Base-by-base conservation (phyloP, 2,113 vertebrate genomes). In the Oryzias javanicus region DNA sequence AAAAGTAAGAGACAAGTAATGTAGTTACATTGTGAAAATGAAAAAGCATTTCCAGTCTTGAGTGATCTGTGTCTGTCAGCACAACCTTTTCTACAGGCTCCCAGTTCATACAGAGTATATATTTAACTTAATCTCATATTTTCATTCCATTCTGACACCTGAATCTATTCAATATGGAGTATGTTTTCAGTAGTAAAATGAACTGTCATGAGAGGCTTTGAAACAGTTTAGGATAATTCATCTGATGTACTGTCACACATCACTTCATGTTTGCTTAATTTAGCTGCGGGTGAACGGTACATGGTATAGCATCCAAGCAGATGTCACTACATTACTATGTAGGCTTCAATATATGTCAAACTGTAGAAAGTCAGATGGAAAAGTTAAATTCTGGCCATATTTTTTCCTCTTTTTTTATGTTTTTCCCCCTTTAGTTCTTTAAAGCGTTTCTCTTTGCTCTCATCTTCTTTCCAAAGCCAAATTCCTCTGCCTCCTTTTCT, bases 41-140 rank as follows among this genome's bases (percentile, higher is more conserved):
- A n/a, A n/a, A n/a, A n/a, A n/a, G n/a, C n/a, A n/a, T n/a, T n/a
- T n/a, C n/a, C n/a, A n/a, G n/a, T n/a, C n/a, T n/a, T n/a, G n/a
- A n/a, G n/a, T n/a, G n/a, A 66, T 68, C 17, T 25, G 55, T 70
- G 61, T 82, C 66, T 77, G 67, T 76, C 76, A 80, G 60, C 66
- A 60, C 51, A 67, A 65, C 49, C 51, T 70, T 78, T 79, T 64
- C 60, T 49, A 42, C 51, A 6, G 45, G 41, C 60, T 59, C 68
- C 66, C 35, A 74, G 76, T 67, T 79, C 47, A 64, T 46, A 17
- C 29, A 40, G 65, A 7, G 47, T 52, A 13, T 61, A 46, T 77
- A 78, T 73, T 7, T 29, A 53, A 65, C 47, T 6, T 62, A 72
- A 72, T 77, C 78, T 82, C 56, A 78, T 60, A 27, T 63, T 57